Evolutionary conservation across 2,888 invertebrate genomes (phyloP).

Genomic region (Norana najaformis): DNA sequence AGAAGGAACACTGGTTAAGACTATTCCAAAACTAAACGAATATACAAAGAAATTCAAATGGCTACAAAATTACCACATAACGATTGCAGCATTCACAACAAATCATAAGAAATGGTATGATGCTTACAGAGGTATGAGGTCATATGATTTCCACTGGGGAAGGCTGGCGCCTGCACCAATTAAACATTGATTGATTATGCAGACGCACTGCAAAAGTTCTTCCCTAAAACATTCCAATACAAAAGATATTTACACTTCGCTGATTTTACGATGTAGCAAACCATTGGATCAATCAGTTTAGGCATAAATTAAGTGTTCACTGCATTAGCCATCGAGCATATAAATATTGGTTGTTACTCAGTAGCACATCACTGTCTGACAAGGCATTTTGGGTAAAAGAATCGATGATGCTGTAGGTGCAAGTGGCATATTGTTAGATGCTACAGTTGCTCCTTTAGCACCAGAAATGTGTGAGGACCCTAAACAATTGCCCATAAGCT

Average conservation of each 20-base stretch:
- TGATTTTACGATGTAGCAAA: background rate
- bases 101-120: background rate
- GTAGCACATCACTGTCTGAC: no score
- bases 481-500: no score
- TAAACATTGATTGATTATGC: constrained; percentile 71
- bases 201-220: constrained; percentile 72
- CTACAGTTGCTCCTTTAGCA: no score
- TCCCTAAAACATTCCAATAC: constrained; percentile 66
- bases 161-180: constrained; percentile 71
- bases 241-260: background rate
- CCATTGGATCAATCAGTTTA: background rate
- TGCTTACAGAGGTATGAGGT: constrained; percentile 27
- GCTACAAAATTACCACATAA: no score
- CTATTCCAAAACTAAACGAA: no score
- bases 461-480: no score
- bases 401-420: no score
- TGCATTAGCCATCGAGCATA: background rate
- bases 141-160: constrained; percentile 71
- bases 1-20: no score
- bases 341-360: background rate
- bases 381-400: no score
- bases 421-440: no score
- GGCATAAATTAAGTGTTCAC: background rate
- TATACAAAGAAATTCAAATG: no score
- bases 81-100: background rate